Percentiles rank a stretch among this genome's conserved stretches.
phyloP scores from a whole-genome alignment of 2,797 vertebrate genomes.

The Ambastaia sidthimunki region DNA sequence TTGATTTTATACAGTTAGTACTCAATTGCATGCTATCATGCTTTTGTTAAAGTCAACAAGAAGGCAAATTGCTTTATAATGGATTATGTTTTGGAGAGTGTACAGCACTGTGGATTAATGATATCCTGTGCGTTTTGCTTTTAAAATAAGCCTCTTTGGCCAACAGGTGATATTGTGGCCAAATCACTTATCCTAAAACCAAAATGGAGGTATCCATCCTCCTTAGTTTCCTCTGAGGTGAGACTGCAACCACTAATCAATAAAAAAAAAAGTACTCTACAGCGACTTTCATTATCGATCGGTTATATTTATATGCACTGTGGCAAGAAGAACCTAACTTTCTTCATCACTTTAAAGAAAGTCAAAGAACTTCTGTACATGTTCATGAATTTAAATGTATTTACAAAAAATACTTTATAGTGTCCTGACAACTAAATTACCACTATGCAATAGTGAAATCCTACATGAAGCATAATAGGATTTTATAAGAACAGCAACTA shows the following conservation, averaged over 20 bases:
- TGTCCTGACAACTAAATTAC: no score
- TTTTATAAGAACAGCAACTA: no score
- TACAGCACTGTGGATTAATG: neutral
- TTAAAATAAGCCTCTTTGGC: neutral
- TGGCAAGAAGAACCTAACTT: neutral
- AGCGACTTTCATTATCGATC: neutral
- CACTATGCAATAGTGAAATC: no score
- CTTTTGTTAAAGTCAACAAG: neutral
- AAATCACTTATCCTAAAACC: neutral
- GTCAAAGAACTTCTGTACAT: neutral
- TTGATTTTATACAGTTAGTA: neutral
- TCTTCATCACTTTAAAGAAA: neutral
- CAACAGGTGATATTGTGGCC: neutral
- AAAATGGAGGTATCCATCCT: neutral
- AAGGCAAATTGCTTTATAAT: neutral
- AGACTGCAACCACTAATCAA: neutral
- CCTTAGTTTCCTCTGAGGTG: neutral
- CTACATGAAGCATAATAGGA: no score
- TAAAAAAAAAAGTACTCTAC: neutral
- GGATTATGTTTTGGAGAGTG: neutral
- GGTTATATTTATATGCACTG: neutral
- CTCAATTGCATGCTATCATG: neutral
- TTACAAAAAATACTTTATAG: no score
- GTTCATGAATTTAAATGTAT: no score
- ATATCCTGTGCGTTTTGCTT: neutral